Evolutionary conservation across 2,888 invertebrate genomes (phyloP), one percentile per base, ranked within the genome.

Genomic region (Mimumesa dahlbomi): DNA sequence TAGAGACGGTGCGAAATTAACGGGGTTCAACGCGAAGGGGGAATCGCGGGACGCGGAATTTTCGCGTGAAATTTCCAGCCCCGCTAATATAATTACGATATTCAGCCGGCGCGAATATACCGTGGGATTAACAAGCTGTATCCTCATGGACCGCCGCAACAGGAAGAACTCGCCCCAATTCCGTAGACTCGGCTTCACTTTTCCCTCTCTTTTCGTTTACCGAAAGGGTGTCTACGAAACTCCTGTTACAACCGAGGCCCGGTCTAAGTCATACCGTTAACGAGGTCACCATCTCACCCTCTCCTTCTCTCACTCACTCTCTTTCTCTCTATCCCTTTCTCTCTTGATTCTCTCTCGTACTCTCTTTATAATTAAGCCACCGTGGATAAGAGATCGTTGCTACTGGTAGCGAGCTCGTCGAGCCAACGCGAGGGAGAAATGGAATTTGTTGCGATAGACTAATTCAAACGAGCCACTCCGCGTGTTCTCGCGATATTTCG

Each of bases 61-160:
- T 46, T 56, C 21, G 56, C 63, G 52, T 36, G 66, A 61, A 75
- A 76, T 73, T 79, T 78, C 67, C 73, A 45, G 46, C 68, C 63
- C 67, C 63, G 67, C 80, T 86, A 85, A 85, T 85, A 85, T 83
- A 87, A 87, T 82, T 84, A 84, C 80, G 81, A 85, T 85, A 87
- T 85, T 85, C 82, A 70, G 79, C 56, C 54, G 31, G 79, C 70
- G 82, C 72, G 78, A 76, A 77, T 75, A 79, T 76, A 82, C 81
- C 77, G 75, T 73, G 75, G 83, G 81, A 87, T 87, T 86, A 87
- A 84, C 85, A 79, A 80, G 83, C 81, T 79, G 81, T 77, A 78
- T 84, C 67, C 72, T 67, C 57, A 62, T 48, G 75, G 59, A 72
- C 58, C 59, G 61, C 62, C 61, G 56, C 46, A 53, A 54, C 52